These are phyloP conservation scores for Cephus runcator DNA, from an alignment of 2,888 invertebrate species.

Conservation along the genomic window DNA sequence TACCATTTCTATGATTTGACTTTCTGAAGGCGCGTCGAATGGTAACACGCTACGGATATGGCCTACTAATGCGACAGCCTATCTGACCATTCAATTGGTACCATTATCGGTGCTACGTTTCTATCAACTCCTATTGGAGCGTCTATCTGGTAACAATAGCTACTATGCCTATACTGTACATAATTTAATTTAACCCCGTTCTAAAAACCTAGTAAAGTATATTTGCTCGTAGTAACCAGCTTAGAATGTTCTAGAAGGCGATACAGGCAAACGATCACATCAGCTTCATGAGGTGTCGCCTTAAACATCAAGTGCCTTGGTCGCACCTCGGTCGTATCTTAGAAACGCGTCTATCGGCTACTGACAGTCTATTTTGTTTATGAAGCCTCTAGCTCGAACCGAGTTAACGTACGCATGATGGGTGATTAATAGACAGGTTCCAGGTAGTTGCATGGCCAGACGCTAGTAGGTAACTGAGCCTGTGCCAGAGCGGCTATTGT, in stretches of 20 bases:
- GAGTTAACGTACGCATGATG: slow-evolving; percentile 47
- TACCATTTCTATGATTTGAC: slow-evolving; percentile 19
- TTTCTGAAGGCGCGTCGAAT: slow-evolving; percentile 19
- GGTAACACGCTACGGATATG: slow-evolving; percentile 22
- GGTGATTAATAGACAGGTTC: slow-evolving; percentile 59
- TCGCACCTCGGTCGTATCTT: slow-evolving; percentile 51
- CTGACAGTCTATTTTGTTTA: slow-evolving; percentile 43
- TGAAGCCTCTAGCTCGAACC: slow-evolving; percentile 44
- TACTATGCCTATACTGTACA: background rate
- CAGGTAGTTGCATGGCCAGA: slow-evolving; percentile 41
- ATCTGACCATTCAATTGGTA: background rate
- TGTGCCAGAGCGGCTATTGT: slow-evolving; percentile 39
- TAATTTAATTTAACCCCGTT: background rate
- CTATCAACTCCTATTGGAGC: background rate
- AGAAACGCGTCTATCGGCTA: slow-evolving; percentile 28
- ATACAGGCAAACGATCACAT: background rate
- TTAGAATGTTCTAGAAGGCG: background rate
- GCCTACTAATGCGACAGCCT: slow-evolving; percentile 21
- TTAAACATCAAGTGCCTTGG: background rate
- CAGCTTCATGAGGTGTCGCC: background rate
- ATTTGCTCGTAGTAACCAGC: background rate
- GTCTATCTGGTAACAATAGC: background rate
- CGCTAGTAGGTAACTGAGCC: slow-evolving; percentile 16
- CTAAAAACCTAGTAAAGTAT: background rate
- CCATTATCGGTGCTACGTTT: background rate